Conservation (phyloP, 2,797 vertebrate genomes). For the Periophthalmus magnuspinnatus region DNA sequence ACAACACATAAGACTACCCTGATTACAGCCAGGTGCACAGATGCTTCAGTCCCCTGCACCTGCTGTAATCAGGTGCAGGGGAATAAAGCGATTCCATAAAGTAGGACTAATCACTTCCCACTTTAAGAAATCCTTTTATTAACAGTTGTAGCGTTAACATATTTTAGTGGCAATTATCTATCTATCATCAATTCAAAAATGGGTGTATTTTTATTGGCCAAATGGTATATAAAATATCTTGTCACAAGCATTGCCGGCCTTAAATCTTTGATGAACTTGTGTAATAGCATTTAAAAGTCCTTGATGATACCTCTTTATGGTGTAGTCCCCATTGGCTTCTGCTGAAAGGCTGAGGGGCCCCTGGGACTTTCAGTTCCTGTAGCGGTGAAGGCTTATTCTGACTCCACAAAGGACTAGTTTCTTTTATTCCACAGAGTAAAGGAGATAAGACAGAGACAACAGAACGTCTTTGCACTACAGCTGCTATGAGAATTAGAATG, state of each 20-base stretch:
- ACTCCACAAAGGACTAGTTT: neutral
- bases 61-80: no score
- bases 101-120: no score
- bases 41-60: no score
- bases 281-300: neutral
- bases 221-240: no score
- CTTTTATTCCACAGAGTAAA: neutral
- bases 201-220: no score
- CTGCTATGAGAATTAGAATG: neutral
- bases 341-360: neutral
- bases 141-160: no score
- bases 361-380: neutral
- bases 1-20: no score
- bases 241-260: neutral
- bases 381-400: neutral
- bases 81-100: no score
- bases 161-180: no score
- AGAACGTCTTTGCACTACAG: neutral
- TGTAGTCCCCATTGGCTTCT: neutral
- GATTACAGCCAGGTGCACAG: no score
- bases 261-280: neutral
- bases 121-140: no score
- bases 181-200: no score
- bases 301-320: neutral
- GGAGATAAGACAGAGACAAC: neutral